These are phyloP conservation scores for Atractosteus spatula DNA, from an alignment of 2,113 vertebrate species.

Conservation along the genomic window DNA sequence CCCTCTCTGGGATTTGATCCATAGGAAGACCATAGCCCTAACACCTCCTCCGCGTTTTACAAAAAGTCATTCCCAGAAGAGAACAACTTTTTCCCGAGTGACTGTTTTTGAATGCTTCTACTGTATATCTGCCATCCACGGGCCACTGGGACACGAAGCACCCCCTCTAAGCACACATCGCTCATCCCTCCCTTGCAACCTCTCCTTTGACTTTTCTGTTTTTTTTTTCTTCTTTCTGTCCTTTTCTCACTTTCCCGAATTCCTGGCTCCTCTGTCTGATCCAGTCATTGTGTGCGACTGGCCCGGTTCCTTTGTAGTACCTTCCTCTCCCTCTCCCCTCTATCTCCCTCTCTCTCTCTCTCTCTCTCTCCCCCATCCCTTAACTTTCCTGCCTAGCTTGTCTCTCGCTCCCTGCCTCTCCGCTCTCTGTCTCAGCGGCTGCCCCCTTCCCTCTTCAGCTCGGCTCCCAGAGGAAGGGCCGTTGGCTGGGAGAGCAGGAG, in stretches of 20 bases:
- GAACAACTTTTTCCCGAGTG: too few relatives aligned
- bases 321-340: slow-evolving; percentile 24
- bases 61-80: too few relatives aligned
- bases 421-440: background rate
- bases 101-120: too few relatives aligned
- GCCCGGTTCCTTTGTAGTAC: background rate
- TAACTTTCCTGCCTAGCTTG: background rate
- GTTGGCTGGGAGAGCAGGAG: slow-evolving; percentile 44
- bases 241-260: background rate
- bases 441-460: background rate
- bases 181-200: too few relatives aligned
- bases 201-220: background rate
- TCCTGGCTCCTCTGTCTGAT: too few relatives aligned
- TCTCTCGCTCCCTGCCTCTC: slow-evolving; percentile 26
- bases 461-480: slow-evolving; percentile 22
- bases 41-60: too few relatives aligned
- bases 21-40: too few relatives aligned
- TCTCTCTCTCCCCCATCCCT: background rate
- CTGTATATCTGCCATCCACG: too few relatives aligned
- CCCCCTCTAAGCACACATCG: too few relatives aligned
- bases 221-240: background rate
- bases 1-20: too few relatives aligned
- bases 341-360: slow-evolving; percentile 29
- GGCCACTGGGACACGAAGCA: too few relatives aligned
- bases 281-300: too few relatives aligned